Evolutionary conservation across 2,797 vertebrate species (phyloP).

Genomic region (Syngnathus acus): DNA sequence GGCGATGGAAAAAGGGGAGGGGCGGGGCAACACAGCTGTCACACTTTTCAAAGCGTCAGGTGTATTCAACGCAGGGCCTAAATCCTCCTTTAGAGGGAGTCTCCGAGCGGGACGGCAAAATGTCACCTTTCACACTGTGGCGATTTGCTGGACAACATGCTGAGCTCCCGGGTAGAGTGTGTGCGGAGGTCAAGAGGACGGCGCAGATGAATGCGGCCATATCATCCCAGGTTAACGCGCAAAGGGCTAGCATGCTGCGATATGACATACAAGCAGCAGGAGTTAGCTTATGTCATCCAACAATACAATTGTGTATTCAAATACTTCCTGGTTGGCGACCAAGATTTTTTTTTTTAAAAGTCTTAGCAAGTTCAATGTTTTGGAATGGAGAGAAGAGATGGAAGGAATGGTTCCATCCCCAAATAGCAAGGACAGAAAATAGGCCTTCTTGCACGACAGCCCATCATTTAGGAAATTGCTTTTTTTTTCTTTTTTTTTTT

Average conservation of each 20-base stretch:
- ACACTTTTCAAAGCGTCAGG: slow-evolving; percentile 56
- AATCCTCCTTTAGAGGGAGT: slow-evolving; percentile 17
- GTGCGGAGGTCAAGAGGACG: slow-evolving; percentile 46
- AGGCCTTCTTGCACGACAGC: background rate
- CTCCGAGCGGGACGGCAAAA: slow-evolving; percentile 29
- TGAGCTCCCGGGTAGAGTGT: slow-evolving; percentile 31
- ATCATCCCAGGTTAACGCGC: slow-evolving; percentile 33
- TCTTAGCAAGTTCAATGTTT: background rate
- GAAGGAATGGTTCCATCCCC: background rate
- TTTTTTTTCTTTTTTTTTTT: background rate
- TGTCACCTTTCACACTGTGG: slow-evolving; percentile 41
- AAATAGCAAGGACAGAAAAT: background rate
- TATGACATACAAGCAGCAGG: background rate
- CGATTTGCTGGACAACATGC: slow-evolving; percentile 29
- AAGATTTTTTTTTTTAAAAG: too few relatives aligned
- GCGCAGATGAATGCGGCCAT: slow-evolving; percentile 49
- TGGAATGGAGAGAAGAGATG: background rate
- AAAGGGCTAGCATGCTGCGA: slow-evolving; percentile 7
- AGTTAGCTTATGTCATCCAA: background rate
- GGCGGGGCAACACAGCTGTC: slow-evolving; percentile 49
- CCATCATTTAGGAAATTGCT: background rate
- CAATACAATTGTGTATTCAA: background rate
- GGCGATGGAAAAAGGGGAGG: slow-evolving; percentile 1
- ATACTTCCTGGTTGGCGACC: background rate
- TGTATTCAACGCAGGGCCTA: slow-evolving; percentile 22